Evolutionary conservation across 2,113 vertebrate species (phyloP).

Genomic region (Xiphorhynchus elegans): DNA sequence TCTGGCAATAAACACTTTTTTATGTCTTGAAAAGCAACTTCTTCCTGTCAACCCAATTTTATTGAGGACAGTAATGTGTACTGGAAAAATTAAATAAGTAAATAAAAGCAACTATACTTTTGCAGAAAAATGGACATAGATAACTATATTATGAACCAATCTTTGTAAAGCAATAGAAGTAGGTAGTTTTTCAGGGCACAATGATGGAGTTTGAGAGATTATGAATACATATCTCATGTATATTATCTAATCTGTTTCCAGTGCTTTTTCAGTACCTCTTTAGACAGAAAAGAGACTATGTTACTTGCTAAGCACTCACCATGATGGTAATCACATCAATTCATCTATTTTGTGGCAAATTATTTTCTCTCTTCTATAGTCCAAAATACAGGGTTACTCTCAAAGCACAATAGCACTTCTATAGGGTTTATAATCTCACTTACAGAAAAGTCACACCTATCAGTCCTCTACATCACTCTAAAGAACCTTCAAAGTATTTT

Average conservation of each 20-base stretch:
- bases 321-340: neutral
- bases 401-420: neutral
- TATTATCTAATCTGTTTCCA: neutral
- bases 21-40: neutral
- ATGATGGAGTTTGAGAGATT: neutral
- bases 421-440: neutral
- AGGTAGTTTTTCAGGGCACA: neutral
- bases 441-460: neutral
- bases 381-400: neutral
- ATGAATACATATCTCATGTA: neutral
- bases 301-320: neutral
- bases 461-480: neutral
- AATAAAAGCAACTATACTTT: neutral
- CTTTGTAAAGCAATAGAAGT: neutral
- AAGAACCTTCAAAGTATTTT: neutral
- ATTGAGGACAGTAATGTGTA: neutral
- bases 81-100: neutral
- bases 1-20: neutral
- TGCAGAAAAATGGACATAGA: neutral
- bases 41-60: neutral
- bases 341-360: neutral
- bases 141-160: neutral
- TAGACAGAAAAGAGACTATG: neutral
- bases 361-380: neutral
- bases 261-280: neutral